Percentiles rank a stretch among this genome's conserved stretches.
Evolutionary conservation across 2,797 vertebrate species (phyloP).

Genomic region (Micromesistius poutassou): DNA sequence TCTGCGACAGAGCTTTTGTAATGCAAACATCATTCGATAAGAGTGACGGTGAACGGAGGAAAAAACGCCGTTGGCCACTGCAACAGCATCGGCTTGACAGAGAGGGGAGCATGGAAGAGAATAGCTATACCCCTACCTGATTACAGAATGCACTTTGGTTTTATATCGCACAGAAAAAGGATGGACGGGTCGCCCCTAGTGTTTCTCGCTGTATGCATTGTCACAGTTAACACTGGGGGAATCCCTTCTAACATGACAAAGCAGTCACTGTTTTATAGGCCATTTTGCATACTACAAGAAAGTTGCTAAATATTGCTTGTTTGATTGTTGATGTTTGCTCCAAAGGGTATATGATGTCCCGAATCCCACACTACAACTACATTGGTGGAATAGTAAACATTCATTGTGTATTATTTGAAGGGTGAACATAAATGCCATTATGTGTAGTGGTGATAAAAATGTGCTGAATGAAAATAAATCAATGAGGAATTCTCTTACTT

Average conservation of each 20-base stretch:
- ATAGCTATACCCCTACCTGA: not conserved
- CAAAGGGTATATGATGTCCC: not conserved
- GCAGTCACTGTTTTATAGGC: not conserved
- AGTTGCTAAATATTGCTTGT: not conserved
- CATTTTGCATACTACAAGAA: too few relatives aligned
- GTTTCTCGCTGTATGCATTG: not conserved
- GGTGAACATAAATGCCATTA: not conserved
- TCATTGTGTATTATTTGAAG: not conserved
- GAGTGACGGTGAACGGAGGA: conserved; percentile 27
- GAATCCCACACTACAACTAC: not conserved
- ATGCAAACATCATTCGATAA: conserved; percentile 33
- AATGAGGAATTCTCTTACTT: not conserved
- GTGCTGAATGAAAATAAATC: not conserved
- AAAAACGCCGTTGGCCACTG: not conserved
- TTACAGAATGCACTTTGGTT: not conserved
- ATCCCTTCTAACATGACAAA: not conserved
- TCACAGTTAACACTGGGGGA: not conserved
- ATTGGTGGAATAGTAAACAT: not conserved
- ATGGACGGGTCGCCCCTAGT: not conserved
- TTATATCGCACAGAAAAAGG: not conserved
- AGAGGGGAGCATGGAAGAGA: conserved; percentile 14
- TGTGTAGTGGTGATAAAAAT: not conserved
- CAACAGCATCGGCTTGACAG: conserved; percentile 8
- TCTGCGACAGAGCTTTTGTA: not conserved
- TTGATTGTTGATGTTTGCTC: not conserved